Evolutionary conservation across 2,797 vertebrate genomes (phyloP), one percentile per base, ranked within the genome.

Genomic region (Fratercula arctica): DNA sequence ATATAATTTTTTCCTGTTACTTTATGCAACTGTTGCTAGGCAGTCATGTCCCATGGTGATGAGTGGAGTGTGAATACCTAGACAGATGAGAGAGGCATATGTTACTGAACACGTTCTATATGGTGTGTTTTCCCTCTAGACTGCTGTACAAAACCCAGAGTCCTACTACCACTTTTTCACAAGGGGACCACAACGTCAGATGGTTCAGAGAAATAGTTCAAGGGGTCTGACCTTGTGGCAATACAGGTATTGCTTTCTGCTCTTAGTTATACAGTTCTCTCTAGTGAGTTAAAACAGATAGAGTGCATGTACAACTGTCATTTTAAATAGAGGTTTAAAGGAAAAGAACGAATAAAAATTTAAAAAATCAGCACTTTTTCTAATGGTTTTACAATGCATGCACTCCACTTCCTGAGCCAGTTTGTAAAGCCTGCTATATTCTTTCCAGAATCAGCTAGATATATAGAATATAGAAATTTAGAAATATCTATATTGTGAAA

Each of bases 21-120:
- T 95, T 96, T 88, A 96, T 70, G 76, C 92, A 96, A 94, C 87
- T 94, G 93, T 96, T 97, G 94, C 95, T 96, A 97, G 74, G 96
- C 82, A 94, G 66, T 94, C 89, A 92, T 81, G 70, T 96, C 93
- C 89, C 89, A 61, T 86, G 89, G 90, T 84, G 85, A 97, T 94
- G 79, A 82, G 85, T 17, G 51, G 59, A 87, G 46, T 56, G 87
- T 70, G 83, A 96, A 95, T 77, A 95, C 89, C 85, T 82, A 86
- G 87, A 91, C 90, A 95, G 87, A 97, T 96, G 37, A 96, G 35
- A 91, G 64, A 93, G 89, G 93, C 87, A 91, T 92, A 90, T 91
- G 95, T 70, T 93, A 56, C 87, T 29, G 35, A 87, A 79, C 87
- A 86, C 7, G 0, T 81, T 79, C 60, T n/a, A 26, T 43, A 64